A percentile compares a stretch with the other conserved stretches of the same genome.
These are phyloP conservation scores for Rhynchotus rufescens DNA, from an alignment of 2,797 vertebrate genomes.

Conservation along the genomic window DNA sequence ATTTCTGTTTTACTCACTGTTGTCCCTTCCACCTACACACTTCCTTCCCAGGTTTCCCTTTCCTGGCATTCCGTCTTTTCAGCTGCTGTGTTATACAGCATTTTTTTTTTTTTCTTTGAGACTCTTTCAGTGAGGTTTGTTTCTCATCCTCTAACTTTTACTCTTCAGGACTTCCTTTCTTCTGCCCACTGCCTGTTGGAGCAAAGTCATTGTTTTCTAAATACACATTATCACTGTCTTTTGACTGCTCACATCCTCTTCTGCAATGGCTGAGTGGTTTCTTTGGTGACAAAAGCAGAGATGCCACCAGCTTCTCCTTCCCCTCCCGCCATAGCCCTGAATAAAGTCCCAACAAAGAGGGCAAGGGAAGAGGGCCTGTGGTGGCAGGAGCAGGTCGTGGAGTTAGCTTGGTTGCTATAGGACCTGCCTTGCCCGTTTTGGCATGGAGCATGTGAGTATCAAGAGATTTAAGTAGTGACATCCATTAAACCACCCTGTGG, in stretches of 20 bases:
- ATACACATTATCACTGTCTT: neutral
- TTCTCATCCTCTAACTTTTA: neutral
- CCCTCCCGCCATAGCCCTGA: neutral
- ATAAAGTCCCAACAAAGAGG: conserved; percentile 10
- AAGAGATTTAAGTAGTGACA: conserved; percentile 9
- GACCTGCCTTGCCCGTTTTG: neutral
- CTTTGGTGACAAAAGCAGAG: conserved; percentile 22
- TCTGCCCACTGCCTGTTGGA: neutral
- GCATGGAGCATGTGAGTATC: neutral
- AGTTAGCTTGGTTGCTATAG: neutral
- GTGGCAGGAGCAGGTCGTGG: neutral
- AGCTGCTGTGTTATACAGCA: neutral
- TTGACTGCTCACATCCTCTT: neutral
- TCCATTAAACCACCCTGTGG: conserved; percentile 29
- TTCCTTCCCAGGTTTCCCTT: neutral
- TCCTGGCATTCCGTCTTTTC: neutral
- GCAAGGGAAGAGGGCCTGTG: neutral
- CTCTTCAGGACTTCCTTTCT: neutral
- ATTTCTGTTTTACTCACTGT: neutral
- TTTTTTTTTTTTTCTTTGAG: neutral
- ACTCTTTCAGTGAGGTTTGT: neutral
- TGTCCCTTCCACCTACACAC: neutral
- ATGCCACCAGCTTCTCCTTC: neutral
- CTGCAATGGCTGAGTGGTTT: neutral
- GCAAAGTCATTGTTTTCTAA: neutral